phyloP scores from a whole-genome alignment of 2,888 invertebrate genomes.

The Cynaeus angustus region DNA sequence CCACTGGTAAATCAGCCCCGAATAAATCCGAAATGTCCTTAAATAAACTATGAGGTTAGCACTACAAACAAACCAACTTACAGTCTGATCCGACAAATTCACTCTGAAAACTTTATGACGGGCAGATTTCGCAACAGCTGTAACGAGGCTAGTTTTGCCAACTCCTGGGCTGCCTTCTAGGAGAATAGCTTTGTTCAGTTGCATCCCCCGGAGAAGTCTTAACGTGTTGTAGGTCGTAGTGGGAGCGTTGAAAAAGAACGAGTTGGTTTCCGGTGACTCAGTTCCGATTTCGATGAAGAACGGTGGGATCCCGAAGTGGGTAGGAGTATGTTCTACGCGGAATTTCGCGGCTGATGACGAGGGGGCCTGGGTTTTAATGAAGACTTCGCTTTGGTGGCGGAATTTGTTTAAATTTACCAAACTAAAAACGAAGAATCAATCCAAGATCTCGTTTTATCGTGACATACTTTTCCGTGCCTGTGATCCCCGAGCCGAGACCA shows the following conservation, averaged over 20 bases:
- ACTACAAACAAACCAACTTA: conserved; percentile 66
- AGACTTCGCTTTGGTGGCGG: conserved; percentile 73
- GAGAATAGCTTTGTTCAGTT: conserved; percentile 92
- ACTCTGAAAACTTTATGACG: conserved; percentile 92
- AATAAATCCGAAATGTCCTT: conserved; percentile 97
- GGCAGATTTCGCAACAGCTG: conserved; percentile 89
- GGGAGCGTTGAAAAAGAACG: conserved; percentile 84
- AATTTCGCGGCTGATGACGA: conserved; percentile 54
- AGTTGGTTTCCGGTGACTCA: conserved; percentile 61
- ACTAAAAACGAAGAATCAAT: too few relatives aligned
- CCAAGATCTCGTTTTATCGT: too few relatives aligned
- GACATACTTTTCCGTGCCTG: conserved; percentile 80
- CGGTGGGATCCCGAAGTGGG: conserved; percentile 83
- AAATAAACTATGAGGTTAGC: conserved; percentile 4
- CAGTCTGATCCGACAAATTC: conserved; percentile 98
- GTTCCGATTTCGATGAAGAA: conserved; percentile 81
- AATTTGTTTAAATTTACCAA: conserved; percentile 66
- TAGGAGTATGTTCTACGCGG: conserved; percentile 65
- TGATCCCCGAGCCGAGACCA: conserved; percentile 89
- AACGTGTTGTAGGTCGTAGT: conserved; percentile 88
- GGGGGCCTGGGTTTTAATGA: conserved; percentile 76
- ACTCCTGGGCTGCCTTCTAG: conserved; percentile 99
- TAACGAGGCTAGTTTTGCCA: conserved; percentile 96
- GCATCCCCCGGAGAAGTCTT: conserved; percentile 90
- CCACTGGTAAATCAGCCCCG: conserved; percentile 96